Evolutionary conservation across 2,888 invertebrate genomes (phyloP).

Genomic region (Lasioglossum leucozonium): DNA sequence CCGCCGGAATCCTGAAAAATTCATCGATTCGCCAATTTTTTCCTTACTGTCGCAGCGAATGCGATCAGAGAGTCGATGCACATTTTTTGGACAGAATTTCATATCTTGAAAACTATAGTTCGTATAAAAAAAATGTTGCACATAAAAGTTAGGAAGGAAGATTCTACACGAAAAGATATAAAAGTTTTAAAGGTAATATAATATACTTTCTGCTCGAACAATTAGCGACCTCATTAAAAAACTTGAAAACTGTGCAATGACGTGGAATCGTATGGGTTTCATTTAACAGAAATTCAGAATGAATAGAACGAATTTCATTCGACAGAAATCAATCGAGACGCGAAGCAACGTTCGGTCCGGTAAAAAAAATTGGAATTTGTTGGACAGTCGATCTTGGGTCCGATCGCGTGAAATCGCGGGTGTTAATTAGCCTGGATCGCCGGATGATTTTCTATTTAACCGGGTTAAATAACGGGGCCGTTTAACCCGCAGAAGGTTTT

Average conservation of each 20-base stretch:
- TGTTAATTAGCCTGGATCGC: not conserved
- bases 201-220: not conserved
- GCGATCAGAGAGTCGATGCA: too few relatives aligned
- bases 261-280: too few relatives aligned
- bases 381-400: not conserved
- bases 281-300: too few relatives aligned
- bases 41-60: not conserved
- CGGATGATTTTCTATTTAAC: not conserved
- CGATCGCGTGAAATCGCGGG: not conserved
- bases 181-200: too few relatives aligned
- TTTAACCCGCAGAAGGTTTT: constrained; percentile 17
- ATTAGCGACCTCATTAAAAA: not conserved
- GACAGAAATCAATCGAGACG: not conserved
- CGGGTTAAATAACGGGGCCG: not conserved
- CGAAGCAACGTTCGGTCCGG: too few relatives aligned
- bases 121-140: too few relatives aligned
- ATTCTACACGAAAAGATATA: not conserved
- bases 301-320: too few relatives aligned
- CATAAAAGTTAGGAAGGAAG: too few relatives aligned
- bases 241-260: not conserved
- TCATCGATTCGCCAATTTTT: not conserved
- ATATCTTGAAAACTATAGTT: too few relatives aligned
- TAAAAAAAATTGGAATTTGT: not conserved
- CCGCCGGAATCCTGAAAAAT: constrained; percentile 20
- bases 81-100: too few relatives aligned